Evolutionary conservation across 2,113 vertebrate genomes (phyloP).

Genomic region (Morone chrysops): DNA sequence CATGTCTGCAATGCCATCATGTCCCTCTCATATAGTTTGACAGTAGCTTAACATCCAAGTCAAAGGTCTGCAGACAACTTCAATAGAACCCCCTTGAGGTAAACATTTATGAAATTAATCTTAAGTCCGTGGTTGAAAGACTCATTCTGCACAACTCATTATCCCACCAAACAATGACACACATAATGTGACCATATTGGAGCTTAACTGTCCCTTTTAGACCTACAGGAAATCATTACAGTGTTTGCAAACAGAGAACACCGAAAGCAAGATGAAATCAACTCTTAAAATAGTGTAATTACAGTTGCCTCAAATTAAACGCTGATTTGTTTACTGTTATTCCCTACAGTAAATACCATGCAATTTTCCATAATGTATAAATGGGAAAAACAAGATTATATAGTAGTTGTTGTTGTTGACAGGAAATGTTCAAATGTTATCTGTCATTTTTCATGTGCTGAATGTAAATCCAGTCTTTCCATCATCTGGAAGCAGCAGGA

Average conservation of each 20-base stretch:
- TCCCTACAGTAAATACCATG: conserved; percentile 5
- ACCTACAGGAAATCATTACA: conserved; percentile 31
- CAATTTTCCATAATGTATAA: conserved; percentile 43
- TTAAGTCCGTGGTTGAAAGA: conserved; percentile 21
- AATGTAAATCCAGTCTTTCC: conserved; percentile 46
- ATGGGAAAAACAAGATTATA: neutral
- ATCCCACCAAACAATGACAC: conserved; percentile 14
- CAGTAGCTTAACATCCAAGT: conserved; percentile 37
- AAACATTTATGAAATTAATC: conserved; percentile 31
- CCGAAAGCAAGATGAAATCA: conserved; percentile 21
- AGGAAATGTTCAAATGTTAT: conserved; percentile 6
- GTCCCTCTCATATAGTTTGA: conserved; percentile 18
- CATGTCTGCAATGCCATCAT: conserved; percentile 24
- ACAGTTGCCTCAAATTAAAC: conserved; percentile 35
- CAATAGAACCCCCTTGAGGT: conserved; percentile 19
- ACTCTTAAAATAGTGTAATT: conserved; percentile 41
- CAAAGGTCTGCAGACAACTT: conserved; percentile 36
- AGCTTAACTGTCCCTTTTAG: conserved; percentile 11
- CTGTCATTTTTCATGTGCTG: neutral
- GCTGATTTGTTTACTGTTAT: conserved; percentile 50
- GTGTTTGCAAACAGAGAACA: conserved; percentile 25
- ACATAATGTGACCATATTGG: neutral
- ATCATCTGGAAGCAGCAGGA: conserved; percentile 1
- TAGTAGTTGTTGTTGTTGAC: neutral
- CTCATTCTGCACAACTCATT: conserved; percentile 29